Evolutionary conservation across 2,888 invertebrate genomes (phyloP).

Genomic region (Drosophila borborema): DNA sequence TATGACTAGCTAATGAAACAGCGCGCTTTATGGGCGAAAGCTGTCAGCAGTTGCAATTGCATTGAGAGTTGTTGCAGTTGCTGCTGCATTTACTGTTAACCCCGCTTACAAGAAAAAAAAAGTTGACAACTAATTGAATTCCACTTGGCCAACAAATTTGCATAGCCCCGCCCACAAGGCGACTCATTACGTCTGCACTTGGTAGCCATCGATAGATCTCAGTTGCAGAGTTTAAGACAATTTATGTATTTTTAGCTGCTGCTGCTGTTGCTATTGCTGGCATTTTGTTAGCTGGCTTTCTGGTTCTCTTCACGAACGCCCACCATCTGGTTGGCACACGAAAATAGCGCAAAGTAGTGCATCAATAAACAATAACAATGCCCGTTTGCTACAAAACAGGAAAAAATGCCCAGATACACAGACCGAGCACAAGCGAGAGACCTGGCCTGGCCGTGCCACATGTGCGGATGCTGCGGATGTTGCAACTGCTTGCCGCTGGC

Average conservation of each 20-base stretch:
- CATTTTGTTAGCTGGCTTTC: constrained; percentile 40
- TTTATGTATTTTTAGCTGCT: constrained; percentile 66
- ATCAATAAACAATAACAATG: constrained; percentile 80
- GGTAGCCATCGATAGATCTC: constrained; percentile 32
- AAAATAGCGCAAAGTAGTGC: constrained; percentile 80
- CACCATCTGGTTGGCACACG: constrained; percentile 76
- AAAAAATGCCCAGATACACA: constrained; percentile 49
- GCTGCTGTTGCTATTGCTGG: constrained; percentile 23
- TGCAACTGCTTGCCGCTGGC: constrained; percentile 54
- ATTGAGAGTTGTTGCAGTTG: constrained; percentile 13
- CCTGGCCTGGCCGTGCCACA: constrained; percentile 49
- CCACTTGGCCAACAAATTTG: constrained; percentile 56
- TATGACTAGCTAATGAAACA: constrained; percentile 42
- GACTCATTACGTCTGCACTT: constrained; percentile 53
- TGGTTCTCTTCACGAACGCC: constrained; percentile 61
- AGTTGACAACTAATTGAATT: constrained; percentile 54
- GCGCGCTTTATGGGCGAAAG: constrained; percentile 68
- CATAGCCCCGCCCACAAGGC: constrained; percentile 39
- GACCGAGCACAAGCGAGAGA: constrained; percentile 10
- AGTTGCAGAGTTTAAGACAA: constrained; percentile 45
- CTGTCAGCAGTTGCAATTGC: constrained; percentile 37
- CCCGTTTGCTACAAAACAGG: constrained; percentile 57
- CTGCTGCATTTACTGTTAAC: constrained; percentile 22
- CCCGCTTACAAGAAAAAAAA: background rate
- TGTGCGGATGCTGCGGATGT: constrained; percentile 72